Evolutionary conservation across 2,797 vertebrate species (phyloP).

Genomic region (Lutra lutra): DNA sequence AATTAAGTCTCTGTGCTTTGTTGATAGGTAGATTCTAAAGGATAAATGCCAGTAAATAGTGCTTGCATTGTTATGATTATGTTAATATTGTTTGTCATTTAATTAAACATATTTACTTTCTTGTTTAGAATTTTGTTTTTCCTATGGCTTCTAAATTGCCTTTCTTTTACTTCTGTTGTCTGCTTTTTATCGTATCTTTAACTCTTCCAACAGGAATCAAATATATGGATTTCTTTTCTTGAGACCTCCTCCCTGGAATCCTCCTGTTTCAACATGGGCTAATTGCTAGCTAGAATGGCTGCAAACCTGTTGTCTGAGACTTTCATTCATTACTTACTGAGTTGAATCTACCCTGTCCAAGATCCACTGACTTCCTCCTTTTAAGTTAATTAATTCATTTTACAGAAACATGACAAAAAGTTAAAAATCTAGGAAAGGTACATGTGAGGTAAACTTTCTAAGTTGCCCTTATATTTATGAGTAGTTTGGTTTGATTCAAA

Average conservation of each 20-base stretch:
- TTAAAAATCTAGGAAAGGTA: neutral
- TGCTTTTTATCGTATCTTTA: neutral
- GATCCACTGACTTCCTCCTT: neutral
- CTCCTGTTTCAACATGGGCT: neutral
- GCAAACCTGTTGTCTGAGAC: neutral
- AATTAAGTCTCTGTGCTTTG: neutral
- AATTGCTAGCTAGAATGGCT: neutral
- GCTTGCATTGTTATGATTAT: neutral
- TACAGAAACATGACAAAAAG: neutral
- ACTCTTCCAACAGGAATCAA: neutral
- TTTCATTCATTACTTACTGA: neutral
- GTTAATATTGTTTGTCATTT: neutral
- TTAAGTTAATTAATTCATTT: neutral
- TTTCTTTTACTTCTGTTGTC: neutral
- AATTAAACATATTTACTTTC: neutral
- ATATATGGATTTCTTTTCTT: neutral
- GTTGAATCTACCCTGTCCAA: neutral
- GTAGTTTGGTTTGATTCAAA: slow-evolving; percentile 4
- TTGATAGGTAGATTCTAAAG: slow-evolving; percentile 31
- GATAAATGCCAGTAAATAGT: neutral
- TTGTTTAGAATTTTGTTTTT: neutral
- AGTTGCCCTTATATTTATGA: neutral
- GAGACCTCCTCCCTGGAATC: neutral
- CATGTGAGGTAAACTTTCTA: neutral
- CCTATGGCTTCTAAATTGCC: neutral